Evolutionary conservation across 1,140 invertebrate genomes (phyloP).

Genomic region (Phenacoccus solenopsis): DNA sequence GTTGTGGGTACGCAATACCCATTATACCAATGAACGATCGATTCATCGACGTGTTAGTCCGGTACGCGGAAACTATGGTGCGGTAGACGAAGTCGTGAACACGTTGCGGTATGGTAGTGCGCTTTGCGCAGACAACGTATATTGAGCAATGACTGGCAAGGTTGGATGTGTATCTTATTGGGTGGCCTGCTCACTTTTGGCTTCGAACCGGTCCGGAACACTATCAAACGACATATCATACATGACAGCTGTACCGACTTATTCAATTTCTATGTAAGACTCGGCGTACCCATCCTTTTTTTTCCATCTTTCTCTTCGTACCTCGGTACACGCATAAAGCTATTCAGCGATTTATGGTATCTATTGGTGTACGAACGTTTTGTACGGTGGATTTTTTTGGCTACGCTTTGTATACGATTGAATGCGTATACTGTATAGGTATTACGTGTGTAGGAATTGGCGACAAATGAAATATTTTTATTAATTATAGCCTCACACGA

Average conservation of each 20-base stretch:
- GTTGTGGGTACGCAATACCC: no score
- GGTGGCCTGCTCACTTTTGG: constrained; percentile 16
- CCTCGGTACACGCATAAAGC: neutral
- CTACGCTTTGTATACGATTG: no score
- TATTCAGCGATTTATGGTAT: neutral
- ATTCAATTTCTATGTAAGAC: constrained; percentile 15
- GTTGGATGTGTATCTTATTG: constrained; percentile 13
- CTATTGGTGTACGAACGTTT: no score
- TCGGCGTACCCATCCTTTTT: constrained; percentile 7
- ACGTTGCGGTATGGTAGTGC: neutral
- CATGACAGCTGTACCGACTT: constrained; percentile 14
- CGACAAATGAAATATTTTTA: no score
- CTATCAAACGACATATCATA: constrained; percentile 16
- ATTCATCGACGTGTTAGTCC: no score
- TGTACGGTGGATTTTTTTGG: no score
- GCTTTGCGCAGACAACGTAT: neutral
- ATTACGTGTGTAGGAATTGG: no score
- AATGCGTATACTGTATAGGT: no score
- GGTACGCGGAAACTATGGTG: no score
- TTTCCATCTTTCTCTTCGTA: neutral
- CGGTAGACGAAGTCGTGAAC: constrained; percentile 8
- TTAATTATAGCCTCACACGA: no score
- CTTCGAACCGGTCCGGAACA: constrained; percentile 12
- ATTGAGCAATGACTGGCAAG: constrained; percentile 16
- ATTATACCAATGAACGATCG: no score